Evolutionary conservation across 2,797 vertebrate species (phyloP), one percentile per base, ranked within the genome.

Genomic region (Gephyroberyx darwinii): DNA sequence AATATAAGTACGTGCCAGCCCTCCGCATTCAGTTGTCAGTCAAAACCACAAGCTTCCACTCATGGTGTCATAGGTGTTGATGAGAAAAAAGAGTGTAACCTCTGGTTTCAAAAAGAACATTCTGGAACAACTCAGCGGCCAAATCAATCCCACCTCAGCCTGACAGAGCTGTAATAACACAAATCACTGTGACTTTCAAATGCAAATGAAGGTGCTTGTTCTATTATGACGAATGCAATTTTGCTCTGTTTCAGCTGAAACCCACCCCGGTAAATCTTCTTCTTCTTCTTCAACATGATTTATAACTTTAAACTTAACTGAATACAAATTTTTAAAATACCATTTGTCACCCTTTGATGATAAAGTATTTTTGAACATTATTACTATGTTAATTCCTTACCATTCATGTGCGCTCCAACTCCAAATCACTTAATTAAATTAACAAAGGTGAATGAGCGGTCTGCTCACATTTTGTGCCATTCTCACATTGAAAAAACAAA

Each of bases 141-240:
- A 85, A 84, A 90, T 92, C 92, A 91, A 90, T 87, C 82, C 86
- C n/a, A 33, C 70, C 84, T 80, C 86, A 77, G 75, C 68, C 82
- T 91, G 91, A 89, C 90, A 88, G 81, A 81, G 81, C 75, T 53
- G 68, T 91, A 90, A 88, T 88, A 91, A 90, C 89, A 88, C 83
- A 87, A 89, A 90, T 88, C 59, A 69, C 78, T 86, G 82, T 77
- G 82, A 90, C 88, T 92, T 89, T 92, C 87, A 90, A 87, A 90
- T 90, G 89, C 86, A 90, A 85, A 89, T 68, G 83, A 71, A 79
- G 26, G 26, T 26, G 26, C 26, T 26, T 26, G 26, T 26, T 26
- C 26, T 26, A 26, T 26, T 3, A 26, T 26, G 26, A 26, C 26
- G 26, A 26, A 3, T 26, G 22, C 1, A 26, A 26, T 26, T 26